These are phyloP conservation scores for Centroberyx gerrardi DNA, from an alignment of 2,797 vertebrate genomes.

Conservation along the genomic window DNA sequence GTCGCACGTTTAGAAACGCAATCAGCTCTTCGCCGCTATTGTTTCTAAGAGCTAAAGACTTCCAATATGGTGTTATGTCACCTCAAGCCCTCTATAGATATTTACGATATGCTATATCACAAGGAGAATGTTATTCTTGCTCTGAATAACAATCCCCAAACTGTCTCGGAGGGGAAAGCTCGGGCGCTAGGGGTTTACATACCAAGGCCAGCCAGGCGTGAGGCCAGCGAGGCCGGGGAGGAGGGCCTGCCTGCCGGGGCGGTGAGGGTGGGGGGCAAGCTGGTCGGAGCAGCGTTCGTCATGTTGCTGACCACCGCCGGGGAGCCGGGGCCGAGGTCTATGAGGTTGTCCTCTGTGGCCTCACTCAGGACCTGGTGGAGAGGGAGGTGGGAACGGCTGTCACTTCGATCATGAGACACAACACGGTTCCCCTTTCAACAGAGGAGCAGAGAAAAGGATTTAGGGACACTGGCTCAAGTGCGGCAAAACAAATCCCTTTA, in stretches of 20 bases:
- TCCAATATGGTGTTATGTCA: too few species aligned
- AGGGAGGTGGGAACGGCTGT: constrained; percentile 42
- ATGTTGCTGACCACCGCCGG: constrained; percentile 98
- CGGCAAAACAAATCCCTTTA: constrained; percentile 39
- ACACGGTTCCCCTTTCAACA: background rate
- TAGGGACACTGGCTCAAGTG: constrained; percentile 22
- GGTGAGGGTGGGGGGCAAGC: constrained; percentile 69
- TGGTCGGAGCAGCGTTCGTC: constrained; percentile 83
- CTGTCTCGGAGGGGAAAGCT: too few species aligned
- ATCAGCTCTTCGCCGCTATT: too few species aligned
- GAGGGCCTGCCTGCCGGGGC: constrained; percentile 73
- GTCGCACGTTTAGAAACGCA: too few species aligned
- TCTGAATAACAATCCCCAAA: too few species aligned
- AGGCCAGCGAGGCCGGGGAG: constrained; percentile 88
- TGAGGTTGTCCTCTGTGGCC: constrained; percentile 97
- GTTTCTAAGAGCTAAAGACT: too few species aligned
- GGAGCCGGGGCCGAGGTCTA: constrained; percentile 97
- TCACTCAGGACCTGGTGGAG: constrained; percentile 91
- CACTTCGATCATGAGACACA: constrained; percentile 3
- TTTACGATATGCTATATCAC: background rate
- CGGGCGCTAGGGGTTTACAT: constrained; percentile 45
- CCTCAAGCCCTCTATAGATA: too few species aligned
- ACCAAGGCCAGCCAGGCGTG: constrained; percentile 96
- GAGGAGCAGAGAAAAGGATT: background rate
- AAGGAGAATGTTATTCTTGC: background rate